Base-by-base conservation (phyloP, 2,113 vertebrate species). In the Muntiacus muntjak region DNA sequence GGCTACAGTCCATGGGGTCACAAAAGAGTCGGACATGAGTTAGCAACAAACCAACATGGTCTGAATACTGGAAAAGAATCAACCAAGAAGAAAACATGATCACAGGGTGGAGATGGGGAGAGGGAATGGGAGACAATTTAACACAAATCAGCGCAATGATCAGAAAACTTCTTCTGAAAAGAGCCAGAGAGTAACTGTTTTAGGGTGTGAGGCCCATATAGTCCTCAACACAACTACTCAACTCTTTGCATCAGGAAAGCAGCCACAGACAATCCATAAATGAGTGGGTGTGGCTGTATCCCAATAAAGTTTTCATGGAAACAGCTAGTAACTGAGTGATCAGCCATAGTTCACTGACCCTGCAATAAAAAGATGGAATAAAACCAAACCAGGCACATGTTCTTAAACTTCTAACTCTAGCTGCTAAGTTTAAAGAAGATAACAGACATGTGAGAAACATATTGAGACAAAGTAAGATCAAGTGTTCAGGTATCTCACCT, bases 361-460 rank as follows among this genome's bases (percentile, higher is more conserved):
- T 26, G 52, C 16, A n/a, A n/a, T 64, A 50, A 60, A 93, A 96
- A 91, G 87, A 89, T 43, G 25, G 23, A 90, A 30, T n/a, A 87
- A 71, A 9, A 21, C 54, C 45, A 87, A 88, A 91, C 1, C 50
- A 82, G 40, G 16, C 21, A 88, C 93, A 64, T 7, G 4, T 88
- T 67, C 67, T 86, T 43, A 81, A 94, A 45, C 5, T 28, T 55
- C 85, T 55, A 91, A 91, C 13, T 79, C 52, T 52, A 91, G 79
- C 40, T 23, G 36, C 43, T 62, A 85, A 26, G 36, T 81, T 88
- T 57, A 50, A 19, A 93, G 64, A 89, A 58, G 30, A 6, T 30
- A 95, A 85, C 7, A 60, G 14, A 82, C 36, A 87, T 62, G 47
- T 4, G 1, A 95, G 45, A 91, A 93, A 95, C 5, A 52, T 26